These are phyloP conservation scores for Stomorhina lunata DNA, from an alignment of 2,888 invertebrate species.

Conservation along the genomic window DNA sequence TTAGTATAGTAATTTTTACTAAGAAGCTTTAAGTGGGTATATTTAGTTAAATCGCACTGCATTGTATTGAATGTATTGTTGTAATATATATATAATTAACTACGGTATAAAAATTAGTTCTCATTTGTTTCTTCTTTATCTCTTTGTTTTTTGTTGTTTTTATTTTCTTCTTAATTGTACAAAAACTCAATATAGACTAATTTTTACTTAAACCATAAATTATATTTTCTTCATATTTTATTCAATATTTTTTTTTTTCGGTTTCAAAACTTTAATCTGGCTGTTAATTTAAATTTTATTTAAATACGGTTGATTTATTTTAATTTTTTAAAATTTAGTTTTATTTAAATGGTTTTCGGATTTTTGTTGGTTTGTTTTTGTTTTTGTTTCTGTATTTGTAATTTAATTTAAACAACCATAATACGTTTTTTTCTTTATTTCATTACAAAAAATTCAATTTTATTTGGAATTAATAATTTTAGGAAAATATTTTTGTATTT, in stretches of 20 bases:
- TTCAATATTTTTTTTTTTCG: slow-evolving; percentile 48
- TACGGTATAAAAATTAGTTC: slow-evolving; percentile 59
- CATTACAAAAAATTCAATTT: slow-evolving; percentile 25
- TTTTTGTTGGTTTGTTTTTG: background rate
- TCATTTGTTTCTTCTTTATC: slow-evolving; percentile 36
- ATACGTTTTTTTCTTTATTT: slow-evolving; percentile 26
- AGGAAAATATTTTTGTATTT: slow-evolving; percentile 55
- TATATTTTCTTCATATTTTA: background rate
- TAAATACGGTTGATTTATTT: slow-evolving; percentile 53
- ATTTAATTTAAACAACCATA: slow-evolving; percentile 53
- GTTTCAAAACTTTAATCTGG: slow-evolving; percentile 29
- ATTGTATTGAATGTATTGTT: slow-evolving; percentile 1
- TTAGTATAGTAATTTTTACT: too few relatives aligned
- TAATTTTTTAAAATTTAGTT: slow-evolving; percentile 10
- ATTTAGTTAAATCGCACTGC: too few relatives aligned
- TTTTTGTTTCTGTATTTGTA: slow-evolving; percentile 17
- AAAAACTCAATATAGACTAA: slow-evolving; percentile 16
- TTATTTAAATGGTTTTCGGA: too few relatives aligned
- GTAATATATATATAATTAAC: background rate
- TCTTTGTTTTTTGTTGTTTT: too few relatives aligned
- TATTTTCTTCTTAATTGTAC: background rate
- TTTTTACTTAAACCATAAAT: background rate
- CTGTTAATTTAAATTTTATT: slow-evolving; percentile 60
- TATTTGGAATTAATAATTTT: slow-evolving; percentile 26
- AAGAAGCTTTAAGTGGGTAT: too few relatives aligned